Evolutionary conservation across 2,888 invertebrate genomes (phyloP).

Genomic region (Diarsia dahlii): DNA sequence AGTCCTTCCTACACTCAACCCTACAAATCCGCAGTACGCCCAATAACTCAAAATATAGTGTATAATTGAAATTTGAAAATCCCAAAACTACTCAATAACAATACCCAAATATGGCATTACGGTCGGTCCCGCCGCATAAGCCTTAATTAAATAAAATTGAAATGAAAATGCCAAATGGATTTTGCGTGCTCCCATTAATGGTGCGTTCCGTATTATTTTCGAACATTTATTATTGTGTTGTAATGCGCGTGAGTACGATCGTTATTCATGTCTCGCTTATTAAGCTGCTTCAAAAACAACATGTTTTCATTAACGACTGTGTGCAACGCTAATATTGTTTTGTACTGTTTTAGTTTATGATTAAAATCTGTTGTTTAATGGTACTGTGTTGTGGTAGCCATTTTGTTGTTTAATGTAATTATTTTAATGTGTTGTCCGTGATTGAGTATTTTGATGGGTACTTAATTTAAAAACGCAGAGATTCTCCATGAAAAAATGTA

Average conservation of each 20-base stretch:
- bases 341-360: conserved; percentile 76
- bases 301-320: conserved; percentile 85
- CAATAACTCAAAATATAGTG: conserved; percentile 63
- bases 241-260: conserved; percentile 81
- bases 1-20: neutral
- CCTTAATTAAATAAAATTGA: conserved; percentile 91
- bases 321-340: conserved; percentile 80
- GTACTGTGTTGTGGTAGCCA: conserved; percentile 48
- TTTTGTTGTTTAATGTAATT: conserved; percentile 53
- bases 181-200: conserved; percentile 90
- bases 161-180: conserved; percentile 90
- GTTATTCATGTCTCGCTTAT: conserved; percentile 88
- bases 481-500: too few species aligned
- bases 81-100: conserved; percentile 71
- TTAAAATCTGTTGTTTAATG: conserved; percentile 71
- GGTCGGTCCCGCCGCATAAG: conserved; percentile 78
- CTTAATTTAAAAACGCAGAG: conserved; percentile 17
- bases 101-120: conserved; percentile 75
- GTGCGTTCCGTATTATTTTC: conserved; percentile 88
- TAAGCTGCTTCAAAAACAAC: conserved; percentile 90
- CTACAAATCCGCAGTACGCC: conserved; percentile 44
- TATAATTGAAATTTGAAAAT: conserved; percentile 69
- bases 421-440: conserved; percentile 34
- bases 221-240: conserved; percentile 87
- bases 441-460: conserved; percentile 14